A percentile compares a stretch with the other conserved stretches of the same genome.
Conservation (phyloP, 2,888 invertebrate species). For the Lepetodrilus schrolli region DNA sequence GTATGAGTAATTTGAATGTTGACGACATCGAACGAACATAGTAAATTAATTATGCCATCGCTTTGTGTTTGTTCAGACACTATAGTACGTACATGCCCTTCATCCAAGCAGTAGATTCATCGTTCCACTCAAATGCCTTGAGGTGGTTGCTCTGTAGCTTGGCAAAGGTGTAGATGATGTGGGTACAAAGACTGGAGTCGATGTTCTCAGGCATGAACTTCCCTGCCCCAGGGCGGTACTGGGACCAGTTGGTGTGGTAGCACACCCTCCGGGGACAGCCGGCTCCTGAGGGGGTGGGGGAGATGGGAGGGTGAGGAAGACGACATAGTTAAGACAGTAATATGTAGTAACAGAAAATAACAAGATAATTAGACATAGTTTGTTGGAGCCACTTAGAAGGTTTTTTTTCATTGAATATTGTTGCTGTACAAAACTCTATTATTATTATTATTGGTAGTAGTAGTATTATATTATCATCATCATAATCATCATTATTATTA, state of each 20-base stretch:
- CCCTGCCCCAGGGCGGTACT: slow-evolving; percentile 92
- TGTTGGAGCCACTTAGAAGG: background rate
- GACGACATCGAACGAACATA: no score
- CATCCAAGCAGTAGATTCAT: slow-evolving; percentile 78
- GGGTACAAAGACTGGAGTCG: slow-evolving; percentile 94
- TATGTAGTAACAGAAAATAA: background rate
- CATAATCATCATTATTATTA: no score
- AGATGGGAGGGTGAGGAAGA: no score
- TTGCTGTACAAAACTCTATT: background rate
- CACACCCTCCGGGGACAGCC: slow-evolving; percentile 84
- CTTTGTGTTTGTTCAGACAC: no score
- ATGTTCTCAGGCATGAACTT: slow-evolving; percentile 96
- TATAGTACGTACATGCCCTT: slow-evolving; percentile 49
- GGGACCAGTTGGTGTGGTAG: slow-evolving; percentile 99
- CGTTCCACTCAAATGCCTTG: slow-evolving; percentile 94
- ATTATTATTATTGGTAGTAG: background rate
- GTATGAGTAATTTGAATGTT: no score
- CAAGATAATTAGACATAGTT: background rate
- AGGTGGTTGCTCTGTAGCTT: slow-evolving; percentile 96
- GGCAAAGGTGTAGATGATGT: slow-evolving; percentile 96
- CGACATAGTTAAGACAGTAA: background rate
- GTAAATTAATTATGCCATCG: no score
- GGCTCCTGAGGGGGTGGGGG: slow-evolving; percentile 79
- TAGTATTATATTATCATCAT: no score
- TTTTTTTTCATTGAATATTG: no score